Evolutionary conservation across 2,888 invertebrate genomes (phyloP).

Genomic region (Sinohyriopsis cumingii): DNA sequence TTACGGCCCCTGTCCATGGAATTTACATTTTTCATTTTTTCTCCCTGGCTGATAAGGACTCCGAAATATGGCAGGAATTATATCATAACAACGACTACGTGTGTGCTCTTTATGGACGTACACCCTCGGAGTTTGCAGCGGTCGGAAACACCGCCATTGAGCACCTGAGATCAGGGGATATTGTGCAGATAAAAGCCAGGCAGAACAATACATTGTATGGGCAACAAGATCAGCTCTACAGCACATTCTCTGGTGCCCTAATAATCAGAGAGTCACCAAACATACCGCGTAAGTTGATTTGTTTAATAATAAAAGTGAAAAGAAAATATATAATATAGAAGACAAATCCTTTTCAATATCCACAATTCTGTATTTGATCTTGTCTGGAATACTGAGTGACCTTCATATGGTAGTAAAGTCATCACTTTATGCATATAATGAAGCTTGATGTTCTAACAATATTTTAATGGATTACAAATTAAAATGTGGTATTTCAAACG

Average conservation of each 20-base stretch:
- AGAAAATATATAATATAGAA: too few relatives aligned
- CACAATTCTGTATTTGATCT: too few relatives aligned
- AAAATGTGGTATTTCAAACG: too few relatives aligned
- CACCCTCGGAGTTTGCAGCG: conserved; percentile 25
- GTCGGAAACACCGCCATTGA: conserved; percentile 39
- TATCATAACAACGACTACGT: conserved; percentile 29
- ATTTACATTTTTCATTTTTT: conserved; percentile 37
- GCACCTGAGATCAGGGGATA: conserved; percentile 22
- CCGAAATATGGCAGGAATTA: conserved; percentile 26
- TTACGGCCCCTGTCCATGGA: conserved; percentile 25
- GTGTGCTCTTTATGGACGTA: conserved; percentile 25
- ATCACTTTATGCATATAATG: conserved; percentile 4
- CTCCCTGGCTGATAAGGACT: too few relatives aligned
- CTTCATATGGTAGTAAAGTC: too few relatives aligned
- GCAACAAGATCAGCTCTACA: conserved; percentile 21
- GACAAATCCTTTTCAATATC: too few relatives aligned
- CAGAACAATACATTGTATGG: conserved; percentile 27
- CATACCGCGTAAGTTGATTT: too few relatives aligned
- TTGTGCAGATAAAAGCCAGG: conserved; percentile 11
- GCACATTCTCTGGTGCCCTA: conserved; percentile 34
- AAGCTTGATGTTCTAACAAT: neutral
- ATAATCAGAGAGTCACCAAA: too few relatives aligned
- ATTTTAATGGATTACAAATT: too few relatives aligned
- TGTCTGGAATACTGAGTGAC: too few relatives aligned
- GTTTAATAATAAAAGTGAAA: too few relatives aligned